Conservation (phyloP, 2,113 vertebrate species). For the Thermophis baileyi region DNA sequence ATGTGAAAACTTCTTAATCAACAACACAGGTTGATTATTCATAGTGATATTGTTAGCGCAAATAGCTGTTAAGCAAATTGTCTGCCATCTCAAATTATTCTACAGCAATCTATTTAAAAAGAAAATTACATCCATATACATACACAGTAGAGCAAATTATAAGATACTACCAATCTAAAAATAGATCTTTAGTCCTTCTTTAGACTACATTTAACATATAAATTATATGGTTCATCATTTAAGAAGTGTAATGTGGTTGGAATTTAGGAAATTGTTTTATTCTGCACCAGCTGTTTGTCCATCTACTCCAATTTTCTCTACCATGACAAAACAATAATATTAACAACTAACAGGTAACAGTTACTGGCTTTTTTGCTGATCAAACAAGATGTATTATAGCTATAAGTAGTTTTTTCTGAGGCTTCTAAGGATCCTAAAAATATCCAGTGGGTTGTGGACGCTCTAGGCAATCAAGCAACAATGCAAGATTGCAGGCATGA, state of each 20-base stretch:
- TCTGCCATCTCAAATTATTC: neutral
- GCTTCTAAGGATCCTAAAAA: neutral
- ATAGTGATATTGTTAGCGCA: constrained; percentile 21
- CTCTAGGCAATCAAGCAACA: neutral
- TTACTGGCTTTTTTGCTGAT: neutral
- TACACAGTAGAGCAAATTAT: neutral
- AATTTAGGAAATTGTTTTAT: neutral
- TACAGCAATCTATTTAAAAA: neutral
- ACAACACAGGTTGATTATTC: constrained; percentile 34
- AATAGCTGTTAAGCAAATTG: neutral
- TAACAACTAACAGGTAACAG: neutral
- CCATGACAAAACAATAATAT: neutral
- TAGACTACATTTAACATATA: neutral
- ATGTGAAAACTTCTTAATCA: constrained; percentile 28
- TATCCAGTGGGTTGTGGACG: neutral
- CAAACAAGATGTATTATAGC: neutral
- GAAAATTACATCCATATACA: neutral
- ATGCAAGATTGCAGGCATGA: neutral
- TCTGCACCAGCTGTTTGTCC: neutral
- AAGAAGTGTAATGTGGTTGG: neutral
- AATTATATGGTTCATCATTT: neutral
- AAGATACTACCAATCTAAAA: constrained; percentile 20
- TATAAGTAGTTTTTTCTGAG: neutral
- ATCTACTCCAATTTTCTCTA: neutral
- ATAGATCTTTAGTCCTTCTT: neutral